phyloP scores from a whole-genome alignment of 2,113 vertebrate genomes.

The Cyanoramphus novaezelandiae region DNA sequence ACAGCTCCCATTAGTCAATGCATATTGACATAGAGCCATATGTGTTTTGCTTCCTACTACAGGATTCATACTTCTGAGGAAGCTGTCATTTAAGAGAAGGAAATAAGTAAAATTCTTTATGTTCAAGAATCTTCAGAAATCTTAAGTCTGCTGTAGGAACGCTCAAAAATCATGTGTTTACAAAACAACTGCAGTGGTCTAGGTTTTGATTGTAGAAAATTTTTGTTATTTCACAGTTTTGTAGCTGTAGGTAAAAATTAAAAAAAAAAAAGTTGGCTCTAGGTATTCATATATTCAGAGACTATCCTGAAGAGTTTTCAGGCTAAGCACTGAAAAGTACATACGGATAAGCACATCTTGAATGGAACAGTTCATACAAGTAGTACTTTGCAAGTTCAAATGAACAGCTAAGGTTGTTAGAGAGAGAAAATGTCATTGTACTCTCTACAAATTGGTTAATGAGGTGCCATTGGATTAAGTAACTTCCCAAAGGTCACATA shows the following conservation, averaged over 20 bases:
- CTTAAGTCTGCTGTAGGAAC: background rate
- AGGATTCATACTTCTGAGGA: background rate
- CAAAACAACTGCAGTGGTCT: background rate
- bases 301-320: background rate
- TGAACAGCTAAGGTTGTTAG: background rate
- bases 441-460: constrained; percentile 24
- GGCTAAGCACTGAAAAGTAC: background rate
- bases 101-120: background rate
- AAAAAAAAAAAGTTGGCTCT: background rate
- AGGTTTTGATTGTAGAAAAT: background rate
- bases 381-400: background rate
- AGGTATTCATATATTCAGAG: background rate
- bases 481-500: constrained; percentile 29
- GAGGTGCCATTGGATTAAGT: constrained; percentile 3
- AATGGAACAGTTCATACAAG: rapidly evolving
- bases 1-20: background rate
- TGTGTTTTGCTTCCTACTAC: background rate
- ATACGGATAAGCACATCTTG: background rate
- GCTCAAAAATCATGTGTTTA: background rate
- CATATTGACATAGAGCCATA: background rate
- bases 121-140: background rate
- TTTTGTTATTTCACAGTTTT: background rate
- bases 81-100: background rate
- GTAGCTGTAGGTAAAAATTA: background rate
- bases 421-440: constrained; percentile 10